phyloP scores from a whole-genome alignment of 2,797 vertebrate species.

The Coluber constrictor region DNA sequence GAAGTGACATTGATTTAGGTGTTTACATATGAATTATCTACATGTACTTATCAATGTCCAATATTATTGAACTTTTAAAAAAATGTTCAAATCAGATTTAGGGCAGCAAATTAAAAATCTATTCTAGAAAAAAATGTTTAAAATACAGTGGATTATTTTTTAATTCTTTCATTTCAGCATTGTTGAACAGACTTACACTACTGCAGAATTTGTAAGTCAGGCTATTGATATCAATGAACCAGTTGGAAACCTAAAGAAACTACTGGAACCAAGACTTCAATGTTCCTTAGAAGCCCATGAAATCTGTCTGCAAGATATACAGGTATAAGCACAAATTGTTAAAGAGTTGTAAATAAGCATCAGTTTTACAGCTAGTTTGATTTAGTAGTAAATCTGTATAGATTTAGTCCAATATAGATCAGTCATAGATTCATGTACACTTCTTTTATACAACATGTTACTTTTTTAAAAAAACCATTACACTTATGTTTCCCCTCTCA shows the following conservation, averaged over 20 bases:
- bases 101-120: background rate
- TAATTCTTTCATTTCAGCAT: conserved; percentile 74
- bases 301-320: conserved; percentile 97
- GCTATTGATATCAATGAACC: conserved; percentile 98
- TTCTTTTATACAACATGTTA: background rate
- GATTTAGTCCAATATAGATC: background rate
- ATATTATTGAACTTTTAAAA: background rate
- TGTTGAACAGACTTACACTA: conserved; percentile 91
- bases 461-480: background rate
- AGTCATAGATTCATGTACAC: background rate
- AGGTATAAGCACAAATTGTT: conserved; percentile 73
- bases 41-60: background rate
- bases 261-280: conserved; percentile 93
- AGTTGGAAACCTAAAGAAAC: conserved; percentile 94
- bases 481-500: background rate
- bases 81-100: background rate
- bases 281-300: conserved; percentile 91
- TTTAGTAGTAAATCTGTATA: background rate
- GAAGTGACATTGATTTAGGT: background rate
- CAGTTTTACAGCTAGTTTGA: background rate
- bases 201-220: conserved; percentile 94
- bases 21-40: background rate
- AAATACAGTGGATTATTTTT: background rate
- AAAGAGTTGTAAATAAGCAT: background rate
- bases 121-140: background rate